Conservation (phyloP, 2,113 vertebrate species). For the Calyptommatus sinebrachiatus region DNA sequence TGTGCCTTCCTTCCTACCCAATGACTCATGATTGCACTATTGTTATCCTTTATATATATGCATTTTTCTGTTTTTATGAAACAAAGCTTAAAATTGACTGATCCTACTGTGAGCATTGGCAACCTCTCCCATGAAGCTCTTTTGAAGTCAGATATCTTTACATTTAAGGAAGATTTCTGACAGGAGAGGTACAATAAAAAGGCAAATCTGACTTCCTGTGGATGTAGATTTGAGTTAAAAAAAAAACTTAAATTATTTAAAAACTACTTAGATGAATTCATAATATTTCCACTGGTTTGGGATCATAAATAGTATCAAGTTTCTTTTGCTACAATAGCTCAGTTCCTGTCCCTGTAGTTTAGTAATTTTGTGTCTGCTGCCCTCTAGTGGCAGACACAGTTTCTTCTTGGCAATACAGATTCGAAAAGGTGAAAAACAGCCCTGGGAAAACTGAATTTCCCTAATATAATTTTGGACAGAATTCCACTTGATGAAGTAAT, state of each 20-base stretch:
- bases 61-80: too few relatives aligned
- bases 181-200: neutral
- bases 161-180: neutral
- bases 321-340: neutral
- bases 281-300: too few relatives aligned
- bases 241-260: neutral
- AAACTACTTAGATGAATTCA: neutral
- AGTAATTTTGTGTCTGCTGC: conserved; percentile 4
- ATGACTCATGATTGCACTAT: too few relatives aligned
- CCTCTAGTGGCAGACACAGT: conserved; percentile 32
- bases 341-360: neutral
- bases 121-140: neutral
- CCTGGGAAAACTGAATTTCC: neutral
- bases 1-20: too few relatives aligned
- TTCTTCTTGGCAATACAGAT: neutral
- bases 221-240: neutral
- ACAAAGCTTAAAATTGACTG: too few relatives aligned
- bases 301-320: neutral
- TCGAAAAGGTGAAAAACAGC: neutral
- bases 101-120: too few relatives aligned
- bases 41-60: too few relatives aligned
- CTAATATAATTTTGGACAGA: neutral
- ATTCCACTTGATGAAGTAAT: neutral
- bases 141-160: neutral
- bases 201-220: neutral